These are phyloP conservation scores for Antheraea yamamai DNA, from an alignment of 2,888 invertebrate genomes.

Conservation along the genomic window DNA sequence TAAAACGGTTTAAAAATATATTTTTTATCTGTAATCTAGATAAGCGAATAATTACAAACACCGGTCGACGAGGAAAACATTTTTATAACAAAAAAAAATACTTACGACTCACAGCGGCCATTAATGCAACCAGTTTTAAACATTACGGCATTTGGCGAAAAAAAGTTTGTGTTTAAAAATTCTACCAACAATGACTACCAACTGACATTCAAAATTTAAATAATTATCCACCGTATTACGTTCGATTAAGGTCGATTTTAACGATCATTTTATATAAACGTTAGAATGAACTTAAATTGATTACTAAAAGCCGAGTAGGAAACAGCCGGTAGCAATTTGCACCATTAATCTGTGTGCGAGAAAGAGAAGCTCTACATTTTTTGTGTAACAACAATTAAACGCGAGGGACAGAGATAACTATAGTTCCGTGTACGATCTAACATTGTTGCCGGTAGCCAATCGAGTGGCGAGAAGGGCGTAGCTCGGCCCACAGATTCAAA, in stretches of 20 bases:
- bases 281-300: constrained; percentile 61
- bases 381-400: constrained; percentile 28
- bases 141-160: constrained; percentile 70
- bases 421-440: constrained; percentile 50
- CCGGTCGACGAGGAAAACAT: constrained; percentile 60
- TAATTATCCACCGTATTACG: constrained; percentile 26
- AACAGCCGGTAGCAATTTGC: constrained; percentile 76
- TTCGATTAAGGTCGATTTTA: constrained; percentile 30
- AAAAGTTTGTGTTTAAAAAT: constrained; percentile 71
- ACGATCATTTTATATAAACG: constrained; percentile 21
- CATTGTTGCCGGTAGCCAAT: constrained; percentile 69
- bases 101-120: constrained; percentile 51
- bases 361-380: constrained; percentile 47
- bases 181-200: constrained; percentile 40
- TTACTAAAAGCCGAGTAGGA: constrained; percentile 65
- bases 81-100: constrained; percentile 53
- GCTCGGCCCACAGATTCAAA: constrained; percentile 21
- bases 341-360: constrained; percentile 58
- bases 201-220: constrained; percentile 16
- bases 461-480: constrained; percentile 64
- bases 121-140: constrained; percentile 59
- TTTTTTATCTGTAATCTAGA: constrained; percentile 73
- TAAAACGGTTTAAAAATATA: constrained; percentile 60
- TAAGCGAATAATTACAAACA: constrained; percentile 73
- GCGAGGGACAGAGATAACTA: constrained; percentile 54